These are phyloP conservation scores for Chionomys nivalis DNA, from an alignment of 2,113 vertebrate species.

Conservation along the genomic window DNA sequence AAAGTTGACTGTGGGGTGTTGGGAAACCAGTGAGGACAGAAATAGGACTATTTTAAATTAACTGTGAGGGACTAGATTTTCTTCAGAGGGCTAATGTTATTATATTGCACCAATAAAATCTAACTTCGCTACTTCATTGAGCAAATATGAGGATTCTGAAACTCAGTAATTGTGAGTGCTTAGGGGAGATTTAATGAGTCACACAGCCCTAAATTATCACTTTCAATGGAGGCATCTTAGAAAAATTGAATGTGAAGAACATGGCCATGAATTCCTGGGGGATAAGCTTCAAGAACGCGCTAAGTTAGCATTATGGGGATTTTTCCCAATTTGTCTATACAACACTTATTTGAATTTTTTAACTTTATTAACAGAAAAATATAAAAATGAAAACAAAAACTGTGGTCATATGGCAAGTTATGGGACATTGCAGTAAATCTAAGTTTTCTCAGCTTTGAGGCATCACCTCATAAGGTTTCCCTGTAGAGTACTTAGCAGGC, in stretches of 20 bases:
- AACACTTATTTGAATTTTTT: background rate
- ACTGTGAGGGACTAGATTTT: background rate
- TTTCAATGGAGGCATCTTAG: constrained; percentile 72
- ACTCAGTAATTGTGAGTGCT: constrained; percentile 35
- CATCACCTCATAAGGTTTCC: rapidly evolving
- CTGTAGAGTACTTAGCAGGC: background rate
- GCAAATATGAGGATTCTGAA: constrained; percentile 61
- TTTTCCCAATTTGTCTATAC: background rate
- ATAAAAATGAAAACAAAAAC: background rate
- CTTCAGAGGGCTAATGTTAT: background rate
- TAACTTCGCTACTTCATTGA: background rate
- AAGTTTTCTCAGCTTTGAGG: background rate
- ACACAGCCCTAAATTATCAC: constrained; percentile 49
- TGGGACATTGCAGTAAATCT: background rate
- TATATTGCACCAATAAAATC: background rate
- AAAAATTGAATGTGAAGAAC: constrained; percentile 62
- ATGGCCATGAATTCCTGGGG: constrained; percentile 10
- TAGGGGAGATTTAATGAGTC: constrained; percentile 64
- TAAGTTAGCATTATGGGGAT: background rate
- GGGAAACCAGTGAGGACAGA: background rate
- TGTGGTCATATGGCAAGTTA: background rate
- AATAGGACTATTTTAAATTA: background rate
- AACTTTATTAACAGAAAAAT: background rate
- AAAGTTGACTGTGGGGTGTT: background rate
- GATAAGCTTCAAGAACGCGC: background rate